Evolutionary conservation across 2,888 invertebrate species (phyloP).

Genomic region (Polydrusus cervinus): DNA sequence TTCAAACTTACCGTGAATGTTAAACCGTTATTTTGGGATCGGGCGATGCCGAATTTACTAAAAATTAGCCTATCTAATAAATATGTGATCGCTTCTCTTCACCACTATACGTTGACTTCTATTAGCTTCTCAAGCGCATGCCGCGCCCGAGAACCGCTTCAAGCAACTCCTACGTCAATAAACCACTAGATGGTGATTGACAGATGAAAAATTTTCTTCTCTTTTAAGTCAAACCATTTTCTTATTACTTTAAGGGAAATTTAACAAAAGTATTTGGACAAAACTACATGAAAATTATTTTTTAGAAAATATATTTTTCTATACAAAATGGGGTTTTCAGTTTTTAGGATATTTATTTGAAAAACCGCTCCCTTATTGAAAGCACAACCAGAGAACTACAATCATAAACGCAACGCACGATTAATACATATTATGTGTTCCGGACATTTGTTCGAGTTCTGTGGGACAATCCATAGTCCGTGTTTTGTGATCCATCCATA

Average conservation of each 20-base stretch:
- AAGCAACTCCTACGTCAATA: conserved; percentile 47
- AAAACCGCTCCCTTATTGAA: not conserved
- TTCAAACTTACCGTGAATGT: conserved; percentile 64
- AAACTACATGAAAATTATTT: not conserved
- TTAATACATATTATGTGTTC: too few species aligned
- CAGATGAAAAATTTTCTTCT: not conserved
- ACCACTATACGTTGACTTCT: conserved; percentile 59
- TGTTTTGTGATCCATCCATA: too few species aligned
- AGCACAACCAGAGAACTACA: too few species aligned
- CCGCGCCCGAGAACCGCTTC: conserved; percentile 58
- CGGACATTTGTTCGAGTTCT: too few species aligned
- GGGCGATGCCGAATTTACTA: conserved; percentile 62
- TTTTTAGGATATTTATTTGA: not conserved
- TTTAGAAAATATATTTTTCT: not conserved
- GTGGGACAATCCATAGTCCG: too few species aligned
- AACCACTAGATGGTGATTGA: conserved; percentile 39
- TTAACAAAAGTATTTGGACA: not conserved
- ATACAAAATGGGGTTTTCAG: not conserved
- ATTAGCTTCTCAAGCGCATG: conserved; percentile 58
- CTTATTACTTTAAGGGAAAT: not conserved
- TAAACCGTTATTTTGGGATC: conserved; percentile 62
- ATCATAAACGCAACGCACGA: too few species aligned
- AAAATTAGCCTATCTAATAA: conserved; percentile 58
- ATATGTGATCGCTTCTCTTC: conserved; percentile 53
- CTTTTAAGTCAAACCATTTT: not conserved